Evolutionary conservation across 2,888 invertebrate species (phyloP), one percentile per base, ranked within the genome.

Genomic region (Quadroppia sp.): DNA sequence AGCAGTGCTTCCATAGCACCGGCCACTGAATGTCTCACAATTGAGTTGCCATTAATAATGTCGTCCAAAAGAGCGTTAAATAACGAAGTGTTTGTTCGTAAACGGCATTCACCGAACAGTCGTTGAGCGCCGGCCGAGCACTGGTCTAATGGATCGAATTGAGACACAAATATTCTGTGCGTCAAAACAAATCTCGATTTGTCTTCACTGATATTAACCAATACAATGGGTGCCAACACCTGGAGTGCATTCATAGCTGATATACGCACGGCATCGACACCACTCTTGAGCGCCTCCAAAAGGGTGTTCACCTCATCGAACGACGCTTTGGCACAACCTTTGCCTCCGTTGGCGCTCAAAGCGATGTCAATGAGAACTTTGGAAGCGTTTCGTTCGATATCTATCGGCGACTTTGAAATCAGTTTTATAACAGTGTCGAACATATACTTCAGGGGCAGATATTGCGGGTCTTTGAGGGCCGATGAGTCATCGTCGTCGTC

Each of bases 311-410:
- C 87, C 84, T 95, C 95, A 3, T 87, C 87, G 13, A 85, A 83
- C 13, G 87, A 83, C 0, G 89, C 88, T 23, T 83, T 82, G 17
- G 88, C 87, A 79, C 88, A 87, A 28, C 87, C 87, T 36, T 85
- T 83, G 2, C 85, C 86, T 0, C 90, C 90, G 76, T 89, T 89
- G 67, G 89, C 88, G 77, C 90, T 88, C 61, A 85, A 85, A 3
- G 92, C 91, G 6, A 92, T 89, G 80, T 92, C 91, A 75, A 92
- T 83, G 73, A 95, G 84, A n/a, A 91, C 90, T 42, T 88, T 87
- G 28, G 89, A 88, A 45, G 92, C 90, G 80, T 89, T 88, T 9
- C 90, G 88, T 82, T 93, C 73, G 1, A 76, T 71, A 73, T 78
- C 71, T 2, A 76, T 74, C 20, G 75, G 71, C 23, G 75, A 76